Conservation (phyloP, 2,797 vertebrate species). For the Poliocrania exsul region DNA sequence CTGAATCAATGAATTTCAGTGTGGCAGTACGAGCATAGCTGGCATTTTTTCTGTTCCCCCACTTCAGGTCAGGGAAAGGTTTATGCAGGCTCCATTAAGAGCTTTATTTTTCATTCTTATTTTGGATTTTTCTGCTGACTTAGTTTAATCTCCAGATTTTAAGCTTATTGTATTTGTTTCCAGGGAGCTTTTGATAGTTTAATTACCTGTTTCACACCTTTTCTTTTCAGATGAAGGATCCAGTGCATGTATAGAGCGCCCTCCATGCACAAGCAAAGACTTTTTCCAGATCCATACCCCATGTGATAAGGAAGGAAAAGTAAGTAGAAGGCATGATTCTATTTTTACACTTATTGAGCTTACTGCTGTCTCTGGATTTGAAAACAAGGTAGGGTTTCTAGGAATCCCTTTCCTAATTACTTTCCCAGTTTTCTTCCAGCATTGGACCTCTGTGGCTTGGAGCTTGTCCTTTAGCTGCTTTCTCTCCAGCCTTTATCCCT, state of each 20-base stretch:
- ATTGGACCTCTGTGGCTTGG: neutral
- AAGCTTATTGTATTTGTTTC: fast-evolving
- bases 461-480: neutral
- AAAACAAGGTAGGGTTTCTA: neutral
- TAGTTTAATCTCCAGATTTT: neutral
- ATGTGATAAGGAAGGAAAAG: slow-evolving; percentile 92
- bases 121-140: neutral
- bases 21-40: neutral
- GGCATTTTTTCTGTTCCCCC: neutral
- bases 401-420: neutral
- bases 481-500: neutral
- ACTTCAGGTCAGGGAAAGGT: neutral
- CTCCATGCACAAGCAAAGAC: slow-evolving; percentile 89
- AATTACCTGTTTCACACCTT: neutral
- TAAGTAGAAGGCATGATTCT: slow-evolving; percentile 52
- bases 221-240: slow-evolving; percentile 88
- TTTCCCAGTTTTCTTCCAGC: neutral
- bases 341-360: neutral
- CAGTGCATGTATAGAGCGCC: slow-evolving; percentile 80
- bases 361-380: neutral
- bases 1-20: neutral
- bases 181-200: neutral
- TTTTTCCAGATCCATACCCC: slow-evolving; percentile 94
- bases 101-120: neutral
- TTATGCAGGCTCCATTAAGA: neutral